Conservation (phyloP, 2,797 vertebrate genomes). For the Platyrinchus mystaceus region DNA sequence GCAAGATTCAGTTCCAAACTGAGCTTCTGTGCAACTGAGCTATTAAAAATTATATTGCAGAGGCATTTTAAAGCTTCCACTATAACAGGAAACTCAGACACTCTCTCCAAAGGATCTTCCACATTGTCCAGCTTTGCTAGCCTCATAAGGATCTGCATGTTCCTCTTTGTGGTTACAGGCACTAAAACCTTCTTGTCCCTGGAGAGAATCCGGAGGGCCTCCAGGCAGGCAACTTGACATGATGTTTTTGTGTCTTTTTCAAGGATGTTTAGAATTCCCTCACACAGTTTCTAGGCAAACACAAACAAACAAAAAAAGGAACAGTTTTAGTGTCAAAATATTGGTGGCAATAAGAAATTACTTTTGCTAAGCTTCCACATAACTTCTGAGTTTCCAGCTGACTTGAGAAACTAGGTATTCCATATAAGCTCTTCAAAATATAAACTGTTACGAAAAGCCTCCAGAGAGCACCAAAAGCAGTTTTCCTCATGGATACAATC, state of each 20-base stretch:
- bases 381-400: background rate
- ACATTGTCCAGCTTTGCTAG: conserved; percentile 81
- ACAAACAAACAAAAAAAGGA: conserved; percentile 16
- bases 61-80: conserved; percentile 98
- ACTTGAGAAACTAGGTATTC: background rate
- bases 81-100: conserved; percentile 82
- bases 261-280: conserved; percentile 85
- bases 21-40: conserved; percentile 89
- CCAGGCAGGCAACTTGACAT: conserved; percentile 90
- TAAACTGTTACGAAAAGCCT: background rate
- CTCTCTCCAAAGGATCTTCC: conserved; percentile 77
- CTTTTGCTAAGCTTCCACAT: background rate
- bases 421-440: background rate
- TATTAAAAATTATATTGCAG: conserved; percentile 97
- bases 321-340: background rate
- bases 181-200: conserved; percentile 92
- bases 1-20: conserved; percentile 90
- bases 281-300: conserved; percentile 86
- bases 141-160: conserved; percentile 87
- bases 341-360: background rate
- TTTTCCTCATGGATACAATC: background rate
- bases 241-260: conserved; percentile 80
- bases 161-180: conserved; percentile 90
- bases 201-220: conserved; percentile 94
- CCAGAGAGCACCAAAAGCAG: background rate